Evolutionary conservation across 2,113 vertebrate genomes (phyloP).

Genomic region (Myrmecobius fasciatus): DNA sequence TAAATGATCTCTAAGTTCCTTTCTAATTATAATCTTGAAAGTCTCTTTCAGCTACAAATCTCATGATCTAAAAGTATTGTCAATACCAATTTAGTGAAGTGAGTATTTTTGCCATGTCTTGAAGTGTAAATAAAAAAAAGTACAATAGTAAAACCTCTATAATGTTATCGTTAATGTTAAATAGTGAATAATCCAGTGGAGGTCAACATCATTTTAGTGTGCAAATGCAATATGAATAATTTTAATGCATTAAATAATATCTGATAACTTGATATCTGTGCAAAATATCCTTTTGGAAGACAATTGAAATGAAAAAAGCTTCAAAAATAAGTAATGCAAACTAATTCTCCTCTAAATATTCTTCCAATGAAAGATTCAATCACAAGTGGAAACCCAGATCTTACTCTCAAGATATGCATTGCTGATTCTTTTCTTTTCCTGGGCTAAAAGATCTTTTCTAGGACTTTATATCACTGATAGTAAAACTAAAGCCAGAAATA

Average conservation of each 20-base stretch:
- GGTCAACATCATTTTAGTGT: background rate
- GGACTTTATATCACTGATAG: background rate
- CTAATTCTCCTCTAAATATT: background rate
- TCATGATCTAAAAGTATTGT: background rate
- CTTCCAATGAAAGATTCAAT: background rate
- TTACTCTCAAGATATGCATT: background rate
- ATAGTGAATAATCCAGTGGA: conserved; percentile 38
- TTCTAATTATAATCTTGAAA: background rate
- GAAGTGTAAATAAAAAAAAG: conserved; percentile 9
- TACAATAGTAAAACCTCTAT: conserved; percentile 24
- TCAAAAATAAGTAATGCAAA: background rate
- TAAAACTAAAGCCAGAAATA: background rate
- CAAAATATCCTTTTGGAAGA: background rate
- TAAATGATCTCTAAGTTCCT: background rate
- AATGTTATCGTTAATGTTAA: conserved; percentile 46
- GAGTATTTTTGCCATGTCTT: conserved; percentile 45
- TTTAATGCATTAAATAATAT: conserved; percentile 38
- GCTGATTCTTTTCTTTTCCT: background rate
- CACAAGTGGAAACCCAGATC: background rate
- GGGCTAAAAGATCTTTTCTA: background rate
- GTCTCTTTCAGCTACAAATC: background rate
- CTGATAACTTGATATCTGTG: background rate
- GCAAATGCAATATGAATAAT: conserved; percentile 19
- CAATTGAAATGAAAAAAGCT: conserved; percentile 5
- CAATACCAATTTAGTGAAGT: conserved; percentile 47